Evolutionary conservation across 2,888 invertebrate species (phyloP).

Genomic region (Eupelmus urozonus): DNA sequence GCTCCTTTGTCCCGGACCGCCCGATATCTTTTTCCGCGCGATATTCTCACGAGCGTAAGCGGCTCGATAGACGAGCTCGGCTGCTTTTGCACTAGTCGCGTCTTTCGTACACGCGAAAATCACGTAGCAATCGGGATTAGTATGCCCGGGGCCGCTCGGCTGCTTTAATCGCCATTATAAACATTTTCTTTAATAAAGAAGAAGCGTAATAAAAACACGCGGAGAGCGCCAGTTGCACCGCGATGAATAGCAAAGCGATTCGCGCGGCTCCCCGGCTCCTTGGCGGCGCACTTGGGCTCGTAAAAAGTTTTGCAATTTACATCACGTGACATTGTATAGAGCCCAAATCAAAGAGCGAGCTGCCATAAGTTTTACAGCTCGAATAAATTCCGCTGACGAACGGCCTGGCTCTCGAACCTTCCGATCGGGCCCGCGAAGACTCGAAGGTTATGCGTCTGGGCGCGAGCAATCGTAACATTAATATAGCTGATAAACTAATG

Average conservation of each 20-base stretch:
- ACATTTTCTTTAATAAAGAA: constrained; percentile 43
- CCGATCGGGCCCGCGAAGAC: constrained; percentile 53
- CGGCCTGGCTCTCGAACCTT: constrained; percentile 61
- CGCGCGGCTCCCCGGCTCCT: neutral
- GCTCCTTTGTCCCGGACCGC: constrained; percentile 49
- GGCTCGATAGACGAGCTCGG: neutral
- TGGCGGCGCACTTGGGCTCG: neutral
- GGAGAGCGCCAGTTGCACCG: neutral
- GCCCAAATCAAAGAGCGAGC: constrained; percentile 61
- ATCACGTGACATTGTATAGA: constrained; percentile 24
- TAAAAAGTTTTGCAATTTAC: constrained; percentile 44
- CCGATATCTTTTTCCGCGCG: constrained; percentile 53
- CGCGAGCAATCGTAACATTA: constrained; percentile 61
- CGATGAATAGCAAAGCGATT: constrained; percentile 39
- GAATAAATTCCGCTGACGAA: constrained; percentile 62
- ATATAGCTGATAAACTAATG: constrained; percentile 62
- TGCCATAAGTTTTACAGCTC: constrained; percentile 62
- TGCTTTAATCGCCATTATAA: constrained; percentile 24
- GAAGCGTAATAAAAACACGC: constrained; percentile 29
- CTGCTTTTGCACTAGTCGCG: neutral
- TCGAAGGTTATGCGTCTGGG: too few relatives aligned
- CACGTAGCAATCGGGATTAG: constrained; percentile 28
- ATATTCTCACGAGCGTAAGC: neutral
- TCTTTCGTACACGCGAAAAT: constrained; percentile 27
- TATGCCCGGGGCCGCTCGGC: constrained; percentile 8